Evolutionary conservation across 2,113 vertebrate species (phyloP).

Genomic region (Phainopepla nitens): DNA sequence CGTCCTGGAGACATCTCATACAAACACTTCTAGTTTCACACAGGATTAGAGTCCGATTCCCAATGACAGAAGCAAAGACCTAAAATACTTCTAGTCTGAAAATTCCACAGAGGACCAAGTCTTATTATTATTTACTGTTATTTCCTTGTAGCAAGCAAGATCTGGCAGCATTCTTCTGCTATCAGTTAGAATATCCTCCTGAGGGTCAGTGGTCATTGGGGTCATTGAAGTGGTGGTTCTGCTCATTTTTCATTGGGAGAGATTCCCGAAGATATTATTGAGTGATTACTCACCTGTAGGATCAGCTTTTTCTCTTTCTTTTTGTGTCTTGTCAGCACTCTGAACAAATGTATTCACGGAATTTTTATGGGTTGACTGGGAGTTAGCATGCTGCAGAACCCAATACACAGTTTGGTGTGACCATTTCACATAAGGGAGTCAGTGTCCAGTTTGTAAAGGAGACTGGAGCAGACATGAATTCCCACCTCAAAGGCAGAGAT

Average conservation of each 20-base stretch:
- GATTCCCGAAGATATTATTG: background rate
- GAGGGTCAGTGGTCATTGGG: background rate
- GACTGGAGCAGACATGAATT: background rate
- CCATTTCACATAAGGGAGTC: fast-evolving
- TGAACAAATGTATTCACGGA: background rate
- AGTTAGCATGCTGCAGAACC: background rate
- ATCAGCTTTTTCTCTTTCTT: background rate
- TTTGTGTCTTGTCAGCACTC: background rate
- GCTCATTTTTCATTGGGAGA: background rate
- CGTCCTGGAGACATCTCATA: background rate
- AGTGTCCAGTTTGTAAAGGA: background rate
- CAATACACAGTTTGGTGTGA: background rate
- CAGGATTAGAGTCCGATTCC: background rate
- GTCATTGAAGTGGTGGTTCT: background rate
- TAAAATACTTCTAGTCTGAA: background rate
- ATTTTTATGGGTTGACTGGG: background rate
- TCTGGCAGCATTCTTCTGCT: background rate
- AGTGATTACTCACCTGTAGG: background rate
- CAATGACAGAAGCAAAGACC: background rate
- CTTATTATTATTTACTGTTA: background rate
- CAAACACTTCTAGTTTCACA: background rate
- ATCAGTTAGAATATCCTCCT: background rate
- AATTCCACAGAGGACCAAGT: background rate
- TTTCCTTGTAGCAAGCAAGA: background rate
- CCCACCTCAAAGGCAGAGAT: background rate